These are phyloP conservation scores for Calonectris borealis DNA, from an alignment of 2,113 vertebrate species.

Conservation along the genomic window DNA sequence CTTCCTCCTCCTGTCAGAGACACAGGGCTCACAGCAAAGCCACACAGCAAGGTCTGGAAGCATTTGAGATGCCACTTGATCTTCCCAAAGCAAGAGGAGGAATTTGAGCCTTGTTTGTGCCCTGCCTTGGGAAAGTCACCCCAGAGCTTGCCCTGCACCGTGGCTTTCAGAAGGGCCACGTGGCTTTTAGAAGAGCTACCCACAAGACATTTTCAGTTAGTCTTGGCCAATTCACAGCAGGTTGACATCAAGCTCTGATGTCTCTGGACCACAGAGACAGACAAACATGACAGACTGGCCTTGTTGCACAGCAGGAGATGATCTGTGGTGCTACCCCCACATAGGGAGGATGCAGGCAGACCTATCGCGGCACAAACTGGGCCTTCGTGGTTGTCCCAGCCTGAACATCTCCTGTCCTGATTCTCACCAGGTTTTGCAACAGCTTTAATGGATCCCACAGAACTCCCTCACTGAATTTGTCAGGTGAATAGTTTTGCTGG, in stretches of 20 bases:
- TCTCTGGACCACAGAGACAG: not conserved
- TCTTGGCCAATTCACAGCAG: not conserved
- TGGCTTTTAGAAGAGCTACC: not conserved
- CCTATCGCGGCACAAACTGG: fast-evolving
- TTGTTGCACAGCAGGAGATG: not conserved
- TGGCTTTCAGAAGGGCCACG: not conserved
- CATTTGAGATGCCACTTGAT: not conserved
- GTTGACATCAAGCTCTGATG: not conserved
- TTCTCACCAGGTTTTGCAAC: not conserved
- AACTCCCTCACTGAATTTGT: not conserved
- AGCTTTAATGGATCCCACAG: not conserved
- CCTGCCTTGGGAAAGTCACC: not conserved
- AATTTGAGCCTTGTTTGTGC: not conserved
- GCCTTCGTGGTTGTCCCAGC: not conserved
- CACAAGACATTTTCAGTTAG: not conserved
- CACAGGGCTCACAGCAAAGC: not conserved
- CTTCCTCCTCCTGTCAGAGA: not conserved
- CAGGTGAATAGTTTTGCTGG: not conserved
- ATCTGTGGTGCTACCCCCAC: not conserved
- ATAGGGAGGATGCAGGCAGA: not conserved
- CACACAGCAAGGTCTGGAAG: not conserved
- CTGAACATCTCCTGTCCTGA: not conserved
- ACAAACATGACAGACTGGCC: not conserved
- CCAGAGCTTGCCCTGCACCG: not conserved
- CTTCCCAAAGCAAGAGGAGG: not conserved